A percentile compares a stretch with the other conserved stretches of the same genome.
Conservation (phyloP, 1,140 invertebrate species). For the Drosophila micromelanica region DNA sequence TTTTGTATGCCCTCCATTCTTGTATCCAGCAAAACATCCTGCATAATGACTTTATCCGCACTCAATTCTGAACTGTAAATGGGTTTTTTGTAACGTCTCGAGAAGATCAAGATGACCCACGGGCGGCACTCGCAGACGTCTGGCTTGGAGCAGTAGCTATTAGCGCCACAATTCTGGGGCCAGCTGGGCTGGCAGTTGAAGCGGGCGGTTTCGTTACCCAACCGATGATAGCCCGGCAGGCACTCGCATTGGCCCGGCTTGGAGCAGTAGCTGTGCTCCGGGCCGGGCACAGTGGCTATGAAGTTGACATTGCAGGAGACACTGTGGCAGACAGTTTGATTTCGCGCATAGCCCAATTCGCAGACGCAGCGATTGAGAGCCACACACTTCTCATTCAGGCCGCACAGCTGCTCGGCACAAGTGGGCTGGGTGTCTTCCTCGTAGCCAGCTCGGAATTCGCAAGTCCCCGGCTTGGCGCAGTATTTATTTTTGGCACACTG, state of each 20-base stretch:
- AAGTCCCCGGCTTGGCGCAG: slow-evolving; percentile 4
- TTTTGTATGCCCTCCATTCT: slow-evolving; percentile 12
- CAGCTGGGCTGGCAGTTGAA: slow-evolving; percentile 7
- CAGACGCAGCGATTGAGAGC: slow-evolving; percentile 86
- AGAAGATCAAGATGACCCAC: not conserved
- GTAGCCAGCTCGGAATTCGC: slow-evolving; percentile 5
- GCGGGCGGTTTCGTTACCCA: not conserved
- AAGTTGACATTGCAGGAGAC: not conserved
- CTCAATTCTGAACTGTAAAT: not conserved
- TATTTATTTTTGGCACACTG: not conserved
- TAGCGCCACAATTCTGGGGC: not conserved
- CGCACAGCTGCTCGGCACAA: slow-evolving; percentile 73
- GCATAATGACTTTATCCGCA: not conserved
- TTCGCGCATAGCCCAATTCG: slow-evolving; percentile 37
- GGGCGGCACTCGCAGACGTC: slow-evolving; percentile 2
- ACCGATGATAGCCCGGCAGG: not conserved
- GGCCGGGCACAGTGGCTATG: slow-evolving; percentile 85
- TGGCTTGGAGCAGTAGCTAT: not conserved
- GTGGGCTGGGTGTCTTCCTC: not conserved
- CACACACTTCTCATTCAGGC: slow-evolving; percentile 85
- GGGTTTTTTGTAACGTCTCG: not conserved
- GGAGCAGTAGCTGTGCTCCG: slow-evolving; percentile 12
- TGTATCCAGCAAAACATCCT: not conserved
- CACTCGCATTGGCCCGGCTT: slow-evolving; percentile 7
- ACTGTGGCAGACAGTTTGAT: slow-evolving; percentile 15